Evolutionary conservation across 64 coral and sea anemone genomes (phyloP), one percentile per base, ranked within the genome.

Genomic region (Pocillopora verrucosa): DNA sequence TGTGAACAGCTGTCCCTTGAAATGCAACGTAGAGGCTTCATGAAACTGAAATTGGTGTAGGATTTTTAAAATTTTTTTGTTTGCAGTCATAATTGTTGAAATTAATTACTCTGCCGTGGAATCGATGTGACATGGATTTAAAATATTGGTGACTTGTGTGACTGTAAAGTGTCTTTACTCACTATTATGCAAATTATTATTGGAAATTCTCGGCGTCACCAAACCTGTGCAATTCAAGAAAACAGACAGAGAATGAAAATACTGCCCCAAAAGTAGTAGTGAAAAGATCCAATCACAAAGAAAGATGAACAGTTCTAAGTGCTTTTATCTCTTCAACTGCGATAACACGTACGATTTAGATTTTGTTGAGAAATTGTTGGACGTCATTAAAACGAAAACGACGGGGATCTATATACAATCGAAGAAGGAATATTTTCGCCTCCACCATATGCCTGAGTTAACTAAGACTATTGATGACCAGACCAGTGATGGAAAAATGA

Each of bases 261-360:
- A 17, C 9, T 26, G 19, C 20, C 19, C 3, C 17, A 9, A 69
- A n/a, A 22, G 24, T n/a, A 19, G 17, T n/a, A 22, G 65, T 10
- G 3, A 10, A 69, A n/a, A 19, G 16, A 16, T 5, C 16, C 12
- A 7, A 22, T 22, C 16, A 67, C 16, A 20, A 67, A 67, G 64
- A 17, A 69, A 69, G 19, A n/a, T n/a, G 24, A 4, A 19, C 3
- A 25, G 24, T n/a, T 2, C 0, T 1, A 69, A 69, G 22, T 25
- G 65, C 1, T 82, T 94, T 59, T 79, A 87, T 37, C 64, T 94
- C 9, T 94, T 94, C 72, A 94, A 94, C 73, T 94, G 92, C 63
- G 92, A 94, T 63, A 63, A 36, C 24, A 94, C 92, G 17, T 94
- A 77, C 37, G 78, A 79, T 19, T 60, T 94, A 6, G 79, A 89